These are phyloP conservation scores for Limnephilus auricula DNA, from an alignment of 2,888 invertebrate genomes.

Conservation along the genomic window DNA sequence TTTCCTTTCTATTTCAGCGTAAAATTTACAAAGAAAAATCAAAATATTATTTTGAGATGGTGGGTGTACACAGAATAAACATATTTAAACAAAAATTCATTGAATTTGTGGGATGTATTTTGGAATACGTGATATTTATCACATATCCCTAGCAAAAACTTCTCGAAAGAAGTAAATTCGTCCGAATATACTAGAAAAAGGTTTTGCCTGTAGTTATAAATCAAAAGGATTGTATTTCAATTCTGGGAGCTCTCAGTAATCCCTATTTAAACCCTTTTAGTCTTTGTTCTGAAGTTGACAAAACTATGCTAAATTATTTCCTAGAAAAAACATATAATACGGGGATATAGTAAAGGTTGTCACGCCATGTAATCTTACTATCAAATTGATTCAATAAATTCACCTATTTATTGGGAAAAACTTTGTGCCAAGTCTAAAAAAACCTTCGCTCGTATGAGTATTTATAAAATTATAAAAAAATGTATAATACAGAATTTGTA, in stretches of 20 bases:
- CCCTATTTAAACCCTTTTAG: conserved; percentile 2
- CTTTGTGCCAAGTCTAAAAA: neutral
- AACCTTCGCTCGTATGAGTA: neutral
- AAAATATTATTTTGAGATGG: neutral
- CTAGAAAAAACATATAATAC: neutral
- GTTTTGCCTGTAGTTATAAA: neutral
- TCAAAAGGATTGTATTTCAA: conserved; percentile 2
- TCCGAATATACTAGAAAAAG: neutral
- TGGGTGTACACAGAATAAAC: neutral
- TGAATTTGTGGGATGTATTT: neutral
- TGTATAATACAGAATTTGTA: too few relatives aligned
- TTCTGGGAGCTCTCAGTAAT: neutral
- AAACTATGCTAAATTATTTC: neutral
- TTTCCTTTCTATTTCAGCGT: neutral
- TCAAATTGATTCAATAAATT: neutral
- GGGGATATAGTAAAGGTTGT: neutral
- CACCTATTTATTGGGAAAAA: neutral
- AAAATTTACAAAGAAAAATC: neutral
- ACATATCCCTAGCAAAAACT: neutral
- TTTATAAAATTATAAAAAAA: too few relatives aligned
- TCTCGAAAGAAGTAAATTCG: neutral
- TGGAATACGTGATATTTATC: neutral
- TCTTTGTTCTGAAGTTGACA: neutral
- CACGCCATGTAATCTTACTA: neutral
- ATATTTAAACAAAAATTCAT: neutral